phyloP scores from a whole-genome alignment of 2,888 invertebrate genomes.

The Drosophila anomalata region DNA sequence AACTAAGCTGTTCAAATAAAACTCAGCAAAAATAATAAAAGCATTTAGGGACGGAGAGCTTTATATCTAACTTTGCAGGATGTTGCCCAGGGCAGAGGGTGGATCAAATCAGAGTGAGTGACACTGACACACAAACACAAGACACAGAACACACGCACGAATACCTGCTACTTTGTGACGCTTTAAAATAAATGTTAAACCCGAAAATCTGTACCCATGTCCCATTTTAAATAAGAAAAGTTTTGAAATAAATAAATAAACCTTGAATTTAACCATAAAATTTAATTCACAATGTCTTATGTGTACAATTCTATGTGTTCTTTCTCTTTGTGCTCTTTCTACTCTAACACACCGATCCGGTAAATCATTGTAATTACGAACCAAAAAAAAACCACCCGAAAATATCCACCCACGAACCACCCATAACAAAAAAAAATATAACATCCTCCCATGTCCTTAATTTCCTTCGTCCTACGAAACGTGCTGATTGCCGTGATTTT shows the following conservation, averaged over 20 bases:
- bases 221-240: conserved; percentile 13
- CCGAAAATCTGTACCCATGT: conserved; percentile 17
- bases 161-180: conserved; percentile 19
- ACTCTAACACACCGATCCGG: conserved; percentile 46
- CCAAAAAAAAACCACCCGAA: conserved; percentile 3
- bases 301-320: conserved; percentile 69
- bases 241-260: conserved; percentile 17
- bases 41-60: conserved; percentile 23
- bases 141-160: background rate
- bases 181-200: conserved; percentile 31
- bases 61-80: conserved; percentile 25
- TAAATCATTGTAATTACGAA: conserved; percentile 51
- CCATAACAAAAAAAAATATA: conserved; percentile 3
- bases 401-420: background rate
- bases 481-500: conserved; percentile 18
- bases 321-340: conserved; percentile 72
- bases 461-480: background rate
- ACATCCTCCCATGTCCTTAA: conserved; percentile 1
- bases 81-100: conserved; percentile 9
- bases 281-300: conserved; percentile 51
- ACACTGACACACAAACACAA: background rate
- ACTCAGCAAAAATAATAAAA: conserved; percentile 37
- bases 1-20: conserved; percentile 36
- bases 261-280: conserved; percentile 34
- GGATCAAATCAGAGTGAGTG: conserved; percentile 3